Evolutionary conservation across 1,140 invertebrate species (phyloP), one percentile per base, ranked within the genome.

Genomic region (Nasonia vitripennis): DNA sequence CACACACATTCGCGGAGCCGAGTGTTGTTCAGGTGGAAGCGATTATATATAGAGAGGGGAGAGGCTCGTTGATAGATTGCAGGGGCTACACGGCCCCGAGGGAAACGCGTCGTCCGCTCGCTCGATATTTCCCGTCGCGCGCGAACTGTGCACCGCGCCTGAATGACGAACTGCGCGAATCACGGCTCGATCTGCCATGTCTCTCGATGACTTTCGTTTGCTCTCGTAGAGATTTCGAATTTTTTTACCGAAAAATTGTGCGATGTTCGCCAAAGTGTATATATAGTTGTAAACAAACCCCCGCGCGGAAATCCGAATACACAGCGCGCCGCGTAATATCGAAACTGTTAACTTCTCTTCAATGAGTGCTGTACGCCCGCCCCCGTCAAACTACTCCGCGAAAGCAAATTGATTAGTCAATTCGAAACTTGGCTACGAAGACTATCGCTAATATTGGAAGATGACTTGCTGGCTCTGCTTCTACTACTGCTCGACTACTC

Each of bases 391-490:
- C 55, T 62, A 7, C 55, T 62, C 20, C 14, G 37, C n/a, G 23
- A 31, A 62, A 45, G 73, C 37, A 75, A 45, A 75, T 75, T 75
- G 73, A 37, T 75, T 75, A 71, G 12, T 71, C 31, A 41, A 75
- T 41, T 75, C 37, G 31, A 75, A 45, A 75, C 73, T 75, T 41
- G 17, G 17, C 20, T 41, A 45, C 34, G 73, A 75, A 75, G 73
- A 75, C 73, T 41, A 34, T 34, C 34, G 27, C 17, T 75, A 34
- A 75, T 75, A 75, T 41, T 34, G 6, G 12, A 17, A 75, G 31
- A 71, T 71, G 23, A 20, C 17, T 62, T 62, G 55, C 0, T 45
- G 41, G 20, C 0, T 4, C 55, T 9, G 55, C 17, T 27, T 27
- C 27, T 27, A 27, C 27, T 27, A 27, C 27, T 62, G 51, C 17